phyloP scores from a whole-genome alignment of 1,140 invertebrate genomes.

The Phthorimaea operculella region DNA sequence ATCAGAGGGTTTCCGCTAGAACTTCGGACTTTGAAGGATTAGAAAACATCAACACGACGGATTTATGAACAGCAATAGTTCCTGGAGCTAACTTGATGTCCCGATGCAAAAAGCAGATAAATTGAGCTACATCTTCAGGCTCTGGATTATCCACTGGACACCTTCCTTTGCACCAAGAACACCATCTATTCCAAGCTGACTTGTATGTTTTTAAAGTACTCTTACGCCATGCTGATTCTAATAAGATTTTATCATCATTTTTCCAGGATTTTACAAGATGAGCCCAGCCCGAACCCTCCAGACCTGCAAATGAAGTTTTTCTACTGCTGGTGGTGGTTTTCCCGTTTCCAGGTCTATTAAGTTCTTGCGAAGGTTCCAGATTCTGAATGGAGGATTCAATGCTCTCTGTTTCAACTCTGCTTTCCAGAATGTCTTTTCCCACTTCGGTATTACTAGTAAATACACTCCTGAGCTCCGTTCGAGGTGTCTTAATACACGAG shows the following conservation, averaged over 20 bases:
- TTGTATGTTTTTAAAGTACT: constrained; percentile 8
- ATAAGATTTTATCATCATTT: background rate
- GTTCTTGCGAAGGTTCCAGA: constrained; percentile 1
- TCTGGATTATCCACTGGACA: background rate
- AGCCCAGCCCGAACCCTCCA: constrained; percentile 13
- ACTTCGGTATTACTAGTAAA: constrained; percentile 10
- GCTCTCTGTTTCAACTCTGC: constrained; percentile 10
- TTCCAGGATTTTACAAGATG: background rate
- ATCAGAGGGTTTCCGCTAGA: constrained; percentile 5
- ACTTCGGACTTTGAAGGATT: background rate
- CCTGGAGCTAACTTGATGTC: background rate
- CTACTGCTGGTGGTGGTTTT: constrained; percentile 12
- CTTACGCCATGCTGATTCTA: constrained; percentile 4
- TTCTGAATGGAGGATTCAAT: constrained; percentile 4
- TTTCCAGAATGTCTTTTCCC: constrained; percentile 13
- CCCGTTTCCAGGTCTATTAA: background rate
- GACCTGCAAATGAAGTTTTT: constrained; percentile 6
- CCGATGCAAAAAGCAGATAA: constrained; percentile 5
- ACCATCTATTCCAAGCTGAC: constrained; percentile 6
- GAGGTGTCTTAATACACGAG: constrained; percentile 21
- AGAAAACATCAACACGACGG: constrained; percentile 6
- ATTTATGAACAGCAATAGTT: constrained; percentile 12
- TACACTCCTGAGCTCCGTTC: constrained; percentile 11
- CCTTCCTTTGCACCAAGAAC: background rate
- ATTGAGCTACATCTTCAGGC: constrained; percentile 3